Base-by-base conservation (phyloP, 1,140 invertebrate species). In the Drosophila nikananu region DNA sequence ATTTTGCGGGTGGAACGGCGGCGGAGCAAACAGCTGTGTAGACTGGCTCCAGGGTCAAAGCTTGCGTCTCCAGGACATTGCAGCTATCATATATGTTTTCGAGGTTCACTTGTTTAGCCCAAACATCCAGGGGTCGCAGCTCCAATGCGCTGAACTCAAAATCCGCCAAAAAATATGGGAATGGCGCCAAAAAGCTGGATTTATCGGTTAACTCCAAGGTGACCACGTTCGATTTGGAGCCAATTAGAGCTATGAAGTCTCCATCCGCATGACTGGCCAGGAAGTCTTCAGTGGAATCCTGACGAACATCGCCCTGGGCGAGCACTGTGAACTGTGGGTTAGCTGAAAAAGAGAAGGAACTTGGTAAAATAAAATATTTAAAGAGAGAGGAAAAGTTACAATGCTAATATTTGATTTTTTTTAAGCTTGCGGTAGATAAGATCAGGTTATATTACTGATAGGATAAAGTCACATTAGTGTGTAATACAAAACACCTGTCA, bases 181-280 rank as follows among this genome's bases (percentile, higher is more conserved):
- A 63, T 5, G 66, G 57, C 27, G 67, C 27, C 2, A 54, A 35
- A 5, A 12, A 25, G 3, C 9, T 46, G 5, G 25, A 32, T 27
- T 82, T 84, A 57, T 48, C 42, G 17, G 51, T 72, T 35, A 91
- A 19, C 32, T 92, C 83, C 44, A 92, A 55, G 0, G 84, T 86
- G 6, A 77, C 6, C 5, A 89, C 23, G 27, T 77, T 64, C 21
- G 54, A 19, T 25, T 70, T 80, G 48, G 82, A 73, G 12, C 82
- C 80, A 9, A 70, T n/a, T 30, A 92, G 30, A 0, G 80, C 63
- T 39, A 84, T 64, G 25, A 51, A 54, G 9, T 72, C 57, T 4
- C 59, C 68, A 35, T 81, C 32, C 3, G 54, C 27, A 4, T 75
- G 55, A 10, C 25, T 52, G 15, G 51, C 54, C 27, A 77, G 35